These are phyloP conservation scores for Sparidentex hasta DNA, from an alignment of 2,797 vertebrate genomes.

Conservation along the genomic window DNA sequence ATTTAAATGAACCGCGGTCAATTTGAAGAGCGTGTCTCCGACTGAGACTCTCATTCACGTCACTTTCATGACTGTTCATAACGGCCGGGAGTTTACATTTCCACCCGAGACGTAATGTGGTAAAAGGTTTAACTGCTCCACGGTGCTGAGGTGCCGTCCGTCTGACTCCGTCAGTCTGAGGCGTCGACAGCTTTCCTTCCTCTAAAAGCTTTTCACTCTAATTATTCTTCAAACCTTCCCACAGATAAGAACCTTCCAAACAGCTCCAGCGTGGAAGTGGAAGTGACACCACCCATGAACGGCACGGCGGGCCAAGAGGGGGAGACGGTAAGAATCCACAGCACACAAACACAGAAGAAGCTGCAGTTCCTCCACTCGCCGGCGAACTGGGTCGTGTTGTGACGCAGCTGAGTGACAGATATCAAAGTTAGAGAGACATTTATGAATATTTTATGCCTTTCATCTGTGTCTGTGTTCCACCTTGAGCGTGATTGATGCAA, in stretches of 20 bases:
- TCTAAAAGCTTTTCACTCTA: constrained; percentile 5
- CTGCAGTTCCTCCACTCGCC: neutral
- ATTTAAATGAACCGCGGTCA: neutral
- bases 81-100: too few species aligned
- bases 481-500: constrained; percentile 73
- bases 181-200: neutral
- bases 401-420: neutral
- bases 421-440: constrained; percentile 57
- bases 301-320: constrained; percentile 91
- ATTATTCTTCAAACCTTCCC: constrained; percentile 26
- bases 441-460: constrained; percentile 71
- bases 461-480: constrained; percentile 61
- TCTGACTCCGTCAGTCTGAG: constrained; percentile 27
- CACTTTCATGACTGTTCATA: neutral
- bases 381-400: neutral
- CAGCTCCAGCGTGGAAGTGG: constrained; percentile 94
- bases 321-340: constrained; percentile 83
- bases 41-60: neutral
- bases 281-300: constrained; percentile 94
- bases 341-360: neutral
- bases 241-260: constrained; percentile 94
- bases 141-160: neutral
- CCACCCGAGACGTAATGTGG: neutral
- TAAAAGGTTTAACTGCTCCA: neutral
- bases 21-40: neutral